phyloP scores from a whole-genome alignment of 2,113 vertebrate species.

The Naja naja region DNA sequence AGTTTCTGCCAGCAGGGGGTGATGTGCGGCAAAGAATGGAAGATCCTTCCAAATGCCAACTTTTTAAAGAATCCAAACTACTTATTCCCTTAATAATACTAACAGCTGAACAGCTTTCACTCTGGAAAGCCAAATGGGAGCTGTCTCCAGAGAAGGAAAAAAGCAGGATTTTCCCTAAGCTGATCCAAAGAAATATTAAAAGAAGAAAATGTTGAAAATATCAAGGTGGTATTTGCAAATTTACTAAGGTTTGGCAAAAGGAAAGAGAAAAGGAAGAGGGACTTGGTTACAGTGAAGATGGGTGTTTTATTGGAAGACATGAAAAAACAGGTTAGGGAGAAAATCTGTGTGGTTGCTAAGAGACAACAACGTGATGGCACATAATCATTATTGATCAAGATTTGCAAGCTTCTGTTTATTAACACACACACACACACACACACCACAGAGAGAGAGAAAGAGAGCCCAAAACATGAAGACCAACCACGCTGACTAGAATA shows the following conservation, averaged over 20 bases:
- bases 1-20: slow-evolving; percentile 9
- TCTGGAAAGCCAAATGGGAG: neutral
- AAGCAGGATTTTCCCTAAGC: neutral
- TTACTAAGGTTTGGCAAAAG: neutral
- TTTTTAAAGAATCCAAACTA: neutral
- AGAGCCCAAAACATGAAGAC: neutral
- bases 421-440: neutral
- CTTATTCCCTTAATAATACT: neutral
- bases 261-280: neutral
- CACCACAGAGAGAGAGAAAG: no score
- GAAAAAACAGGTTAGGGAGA: neutral
- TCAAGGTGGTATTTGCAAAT: neutral
- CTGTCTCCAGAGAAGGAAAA: neutral
- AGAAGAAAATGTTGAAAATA: neutral
- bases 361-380: neutral
- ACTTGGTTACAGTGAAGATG: neutral
- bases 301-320: neutral
- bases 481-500: neutral
- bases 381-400: neutral
- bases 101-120: neutral
- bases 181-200: neutral
- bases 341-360: neutral
- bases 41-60: neutral
- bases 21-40: neutral
- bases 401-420: neutral